Evolutionary conservation across 1,140 invertebrate genomes (phyloP), one percentile per base, ranked within the genome.

Genomic region (Lasioglossum albipes): DNA sequence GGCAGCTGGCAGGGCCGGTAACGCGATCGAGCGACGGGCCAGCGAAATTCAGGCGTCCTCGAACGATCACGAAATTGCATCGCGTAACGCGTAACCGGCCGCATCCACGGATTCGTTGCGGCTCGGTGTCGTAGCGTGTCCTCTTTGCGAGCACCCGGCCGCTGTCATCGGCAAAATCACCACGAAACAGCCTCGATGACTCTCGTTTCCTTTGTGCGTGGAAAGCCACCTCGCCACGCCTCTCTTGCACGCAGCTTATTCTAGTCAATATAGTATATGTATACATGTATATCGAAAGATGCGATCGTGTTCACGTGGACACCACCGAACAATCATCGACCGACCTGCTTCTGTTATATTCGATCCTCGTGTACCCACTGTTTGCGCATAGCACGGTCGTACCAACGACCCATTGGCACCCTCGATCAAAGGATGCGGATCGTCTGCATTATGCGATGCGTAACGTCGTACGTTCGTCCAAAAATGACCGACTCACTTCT

Each of bases 191-290:
- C 67, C n/a, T 71, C 67, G 65, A 75, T 81, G 64, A 70, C 57
- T 71, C 82, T 81, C 67, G 74, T 84, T 68, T 81, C 79, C 79
- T 81, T 84, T 84, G 79, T 84, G 68, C 73, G 27, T 20, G 57
- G 62, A 67, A 75, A 75, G 54, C 61, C 72, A 75, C 20, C n/a
- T 12, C 31, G 41, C 16, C 79, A 75, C 73, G 65, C 73, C 72
- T n/a, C 10, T 27, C 66, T 9, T 27, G 20, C 16, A 22, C 16
- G 7, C 31, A 4, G 52, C 49, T 41, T 27, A 9, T 18, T 0
- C 27, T 27, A 41, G 13, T 9, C 36, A 31, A 42, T 9, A 27
- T 27, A 27, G 27, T 27, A 27, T 27, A 27, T 1, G 1, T 27
- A 27, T 27, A 27, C 27, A 27, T 27, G 27, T 27, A 42, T 9